Evolutionary conservation across 2,797 vertebrate genomes (phyloP), one percentile per base, ranked within the genome.

Genomic region (Esox masquinongy): DNA sequence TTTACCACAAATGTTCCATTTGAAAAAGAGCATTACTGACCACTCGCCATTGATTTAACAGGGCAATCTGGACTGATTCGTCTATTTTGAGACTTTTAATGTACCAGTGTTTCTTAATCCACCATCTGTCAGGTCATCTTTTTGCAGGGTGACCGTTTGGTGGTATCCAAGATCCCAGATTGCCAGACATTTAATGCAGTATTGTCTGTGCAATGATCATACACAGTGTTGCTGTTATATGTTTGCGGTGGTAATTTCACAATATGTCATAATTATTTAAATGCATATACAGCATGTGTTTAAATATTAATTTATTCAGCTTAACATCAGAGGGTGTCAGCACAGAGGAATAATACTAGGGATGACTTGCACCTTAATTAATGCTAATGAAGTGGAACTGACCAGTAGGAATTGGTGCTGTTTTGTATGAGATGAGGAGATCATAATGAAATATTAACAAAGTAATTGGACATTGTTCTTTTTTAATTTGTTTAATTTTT

Each of bases 271-370:
- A 43, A 43, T 43, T 4, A 43, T 7, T 43, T 43, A 43, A 43
- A 6, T 2, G 39, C 5, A 5, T 22, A 56, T n/a, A 56, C 51
- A 56, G 19, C 2, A n/a, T 68, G 66, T 24, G 7, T 78, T 89
- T 36, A 86, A 88, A 90, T 76, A 88, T 89, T 86, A n/a, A 84
- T 85, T 61, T 61, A 29, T 77, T 39, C 73, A 39, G 73, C 67
- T 63, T 64, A 47, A 80, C 81, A 83, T 89, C 80, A 87, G 81
- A 87, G 39, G 77, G 61, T 47, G 26, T 76, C 26, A 72, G 79
- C 63, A 5, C 73, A 34, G 56, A 59, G 34, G 74, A 77, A 78
- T 75, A 74, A 15, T 14, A 47, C 66, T 67, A n/a, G 9, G 22
- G 22, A 73, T n/a, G n/a, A 15, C 34, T 16, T 71, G 71, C 0